Conservation (phyloP, 2,113 vertebrate species). For the Alexandromys fortis region DNA sequence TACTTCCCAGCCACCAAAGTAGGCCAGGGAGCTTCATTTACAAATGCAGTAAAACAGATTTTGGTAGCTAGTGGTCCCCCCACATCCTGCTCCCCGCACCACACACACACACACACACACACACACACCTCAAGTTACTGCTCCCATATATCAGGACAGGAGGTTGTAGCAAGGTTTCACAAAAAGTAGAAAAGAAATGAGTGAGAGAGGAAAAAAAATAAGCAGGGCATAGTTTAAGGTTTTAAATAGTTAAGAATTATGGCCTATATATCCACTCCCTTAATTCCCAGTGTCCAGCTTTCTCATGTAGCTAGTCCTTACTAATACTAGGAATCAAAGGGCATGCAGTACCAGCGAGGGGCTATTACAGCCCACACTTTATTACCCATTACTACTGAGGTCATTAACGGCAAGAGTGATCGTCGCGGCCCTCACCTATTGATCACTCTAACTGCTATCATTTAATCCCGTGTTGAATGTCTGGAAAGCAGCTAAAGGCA, state of each 20-base stretch:
- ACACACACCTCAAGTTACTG: background rate
- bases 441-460: constrained; percentile 99
- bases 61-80: background rate
- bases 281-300: constrained; percentile 84
- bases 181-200: constrained; percentile 18
- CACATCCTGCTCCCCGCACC: too few relatives aligned
- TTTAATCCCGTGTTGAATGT: constrained; percentile 98
- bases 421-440: constrained; percentile 99
- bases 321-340: constrained; percentile 90
- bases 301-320: constrained; percentile 86
- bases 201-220: too few relatives aligned
- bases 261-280: constrained; percentile 82
- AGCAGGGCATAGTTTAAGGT: background rate
- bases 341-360: constrained; percentile 89
- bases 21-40: constrained; percentile 71
- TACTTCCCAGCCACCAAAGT: constrained; percentile 55
- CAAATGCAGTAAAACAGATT: constrained; percentile 55
- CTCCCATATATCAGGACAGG: constrained; percentile 39
- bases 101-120: too few relatives aligned
- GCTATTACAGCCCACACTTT: constrained; percentile 97
- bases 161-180: constrained; percentile 52
- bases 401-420: constrained; percentile 99
- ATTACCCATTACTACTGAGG: constrained; percentile 99
- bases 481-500: constrained; percentile 94
- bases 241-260: constrained; percentile 83